Conservation (phyloP, 2,797 vertebrate species). For the Sebastes minor region DNA sequence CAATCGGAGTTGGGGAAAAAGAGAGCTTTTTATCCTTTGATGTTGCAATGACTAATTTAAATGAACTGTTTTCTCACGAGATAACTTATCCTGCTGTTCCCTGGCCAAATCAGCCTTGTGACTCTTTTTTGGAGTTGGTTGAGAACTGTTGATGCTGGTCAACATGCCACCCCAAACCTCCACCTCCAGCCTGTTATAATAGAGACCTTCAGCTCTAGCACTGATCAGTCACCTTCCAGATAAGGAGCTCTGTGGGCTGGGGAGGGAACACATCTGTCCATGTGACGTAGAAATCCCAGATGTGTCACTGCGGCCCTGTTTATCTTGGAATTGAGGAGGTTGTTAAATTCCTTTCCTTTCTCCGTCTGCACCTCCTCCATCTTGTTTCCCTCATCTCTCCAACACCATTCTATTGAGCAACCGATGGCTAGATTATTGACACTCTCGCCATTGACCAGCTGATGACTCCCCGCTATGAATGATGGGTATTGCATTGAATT, state of each 20-base stretch:
- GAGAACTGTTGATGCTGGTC: neutral
- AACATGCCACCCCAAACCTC: neutral
- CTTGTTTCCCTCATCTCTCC: conserved; percentile 19
- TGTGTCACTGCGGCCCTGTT: neutral
- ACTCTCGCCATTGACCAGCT: conserved; percentile 43
- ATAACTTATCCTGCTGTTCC: neutral
- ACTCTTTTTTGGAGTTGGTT: neutral
- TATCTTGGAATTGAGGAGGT: conserved; percentile 12
- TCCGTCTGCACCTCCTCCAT: conserved; percentile 4
- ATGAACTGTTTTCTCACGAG: neutral
- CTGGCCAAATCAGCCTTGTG: too few relatives aligned
- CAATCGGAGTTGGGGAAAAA: too few relatives aligned
- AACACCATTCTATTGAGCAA: conserved; percentile 28
- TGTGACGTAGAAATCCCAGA: conserved; percentile 25
- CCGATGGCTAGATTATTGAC: conserved; percentile 36
- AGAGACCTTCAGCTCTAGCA: conserved; percentile 28
- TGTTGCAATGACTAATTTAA: too few relatives aligned
- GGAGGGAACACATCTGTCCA: conserved; percentile 9
- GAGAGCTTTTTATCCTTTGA: too few relatives aligned
- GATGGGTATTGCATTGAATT: conserved; percentile 51
- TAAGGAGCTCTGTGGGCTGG: conserved; percentile 10
- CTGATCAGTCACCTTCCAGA: conserved; percentile 22
- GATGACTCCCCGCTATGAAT: conserved; percentile 58
- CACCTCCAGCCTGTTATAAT: neutral
- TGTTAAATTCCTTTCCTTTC: conserved; percentile 21